Evolutionary conservation across 2,888 invertebrate genomes (phyloP).

Genomic region (Prosopocoilus inquinatus): DNA sequence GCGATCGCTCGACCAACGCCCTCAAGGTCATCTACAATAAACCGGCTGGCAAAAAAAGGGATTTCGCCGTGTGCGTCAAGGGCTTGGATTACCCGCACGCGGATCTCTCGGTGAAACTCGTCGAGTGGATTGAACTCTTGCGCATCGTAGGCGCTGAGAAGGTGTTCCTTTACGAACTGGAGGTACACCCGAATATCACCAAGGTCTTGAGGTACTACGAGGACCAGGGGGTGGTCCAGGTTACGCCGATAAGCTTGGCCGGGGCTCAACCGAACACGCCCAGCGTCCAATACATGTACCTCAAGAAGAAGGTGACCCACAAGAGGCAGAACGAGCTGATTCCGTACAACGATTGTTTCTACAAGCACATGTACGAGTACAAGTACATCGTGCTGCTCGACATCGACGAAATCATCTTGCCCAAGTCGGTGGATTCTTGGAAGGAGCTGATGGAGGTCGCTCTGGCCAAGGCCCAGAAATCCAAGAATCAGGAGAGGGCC

Average conservation of each 20-base stretch:
- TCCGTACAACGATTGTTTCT: conserved; percentile 91
- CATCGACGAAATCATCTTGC: conserved; percentile 88
- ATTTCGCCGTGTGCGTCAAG: conserved; percentile 87
- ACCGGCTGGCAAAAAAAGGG: conserved; percentile 58
- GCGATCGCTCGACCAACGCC: conserved; percentile 77
- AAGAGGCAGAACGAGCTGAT: conserved; percentile 89
- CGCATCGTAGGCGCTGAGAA: conserved; percentile 83
- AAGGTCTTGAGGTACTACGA: conserved; percentile 60
- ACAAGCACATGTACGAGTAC: conserved; percentile 82
- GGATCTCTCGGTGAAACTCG: conserved; percentile 77
- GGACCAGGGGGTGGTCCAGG: conserved; percentile 54
- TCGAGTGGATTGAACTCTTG: conserved; percentile 89
- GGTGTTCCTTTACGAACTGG: conserved; percentile 81
- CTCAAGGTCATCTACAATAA: conserved; percentile 73
- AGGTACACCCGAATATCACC: conserved; percentile 82
- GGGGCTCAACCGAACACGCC: conserved; percentile 84
- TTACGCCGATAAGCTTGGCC: conserved; percentile 76
- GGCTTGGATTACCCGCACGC: conserved; percentile 82
- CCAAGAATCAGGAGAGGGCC: conserved; percentile 65
- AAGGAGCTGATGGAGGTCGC: conserved; percentile 68
- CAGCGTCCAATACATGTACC: conserved; percentile 76
- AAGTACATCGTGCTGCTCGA: conserved; percentile 78
- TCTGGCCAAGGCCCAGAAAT: conserved; percentile 52
- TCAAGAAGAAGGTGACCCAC: conserved; percentile 80
- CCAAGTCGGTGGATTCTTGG: conserved; percentile 67